These are phyloP conservation scores for Congeria kusceri DNA, from an alignment of 2,888 invertebrate species.

Conservation along the genomic window DNA sequence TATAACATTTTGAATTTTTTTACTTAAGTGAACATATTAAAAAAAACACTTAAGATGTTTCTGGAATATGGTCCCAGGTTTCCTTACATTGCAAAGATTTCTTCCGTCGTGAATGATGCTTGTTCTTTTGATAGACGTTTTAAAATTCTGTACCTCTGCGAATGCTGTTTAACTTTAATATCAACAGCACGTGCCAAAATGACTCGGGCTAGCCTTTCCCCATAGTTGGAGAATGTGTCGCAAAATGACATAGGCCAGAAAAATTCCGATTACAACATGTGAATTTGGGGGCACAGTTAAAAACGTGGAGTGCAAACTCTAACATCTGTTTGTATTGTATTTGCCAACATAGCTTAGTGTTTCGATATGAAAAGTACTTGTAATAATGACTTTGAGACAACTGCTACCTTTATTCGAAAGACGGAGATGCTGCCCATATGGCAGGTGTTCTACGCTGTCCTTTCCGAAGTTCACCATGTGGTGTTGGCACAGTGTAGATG, in stretches of 20 bases:
- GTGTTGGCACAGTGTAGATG: too few species aligned
- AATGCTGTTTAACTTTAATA: background rate
- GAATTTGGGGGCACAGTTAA: background rate
- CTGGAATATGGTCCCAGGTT: too few species aligned
- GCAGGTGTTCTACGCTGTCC: too few species aligned
- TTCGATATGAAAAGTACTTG: background rate
- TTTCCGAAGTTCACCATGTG: too few species aligned
- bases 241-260: constrained; percentile 1
- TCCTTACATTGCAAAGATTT: too few species aligned
- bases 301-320: background rate
- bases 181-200: background rate
- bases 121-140: too few species aligned
- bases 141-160: background rate
- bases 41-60: too few species aligned
- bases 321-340: background rate
- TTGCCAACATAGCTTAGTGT: background rate
- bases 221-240: background rate
- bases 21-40: too few species aligned
- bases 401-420: too few species aligned
- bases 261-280: background rate
- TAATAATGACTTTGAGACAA: background rate
- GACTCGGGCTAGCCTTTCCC: background rate
- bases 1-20: too few species aligned
- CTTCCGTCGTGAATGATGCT: too few species aligned
- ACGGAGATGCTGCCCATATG: too few species aligned